Evolutionary conservation across 2,888 invertebrate genomes (phyloP), one percentile per base, ranked within the genome.

Genomic region (Drosophila pseudotakahashii): DNA sequence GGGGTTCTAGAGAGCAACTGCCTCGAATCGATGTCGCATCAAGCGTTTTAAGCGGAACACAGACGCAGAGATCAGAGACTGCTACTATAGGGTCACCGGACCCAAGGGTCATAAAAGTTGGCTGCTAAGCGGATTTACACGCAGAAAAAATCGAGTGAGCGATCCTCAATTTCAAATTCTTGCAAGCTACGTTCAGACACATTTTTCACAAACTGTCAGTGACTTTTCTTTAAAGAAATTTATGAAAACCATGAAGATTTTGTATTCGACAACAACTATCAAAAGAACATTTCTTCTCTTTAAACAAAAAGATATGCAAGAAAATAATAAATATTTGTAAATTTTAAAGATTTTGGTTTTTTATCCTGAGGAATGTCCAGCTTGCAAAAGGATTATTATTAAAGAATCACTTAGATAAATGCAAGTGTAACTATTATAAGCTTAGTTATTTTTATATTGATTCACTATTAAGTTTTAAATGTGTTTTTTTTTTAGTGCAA

Each of bases 31-130:
- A n/a, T 14, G 51, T 26, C 32, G 50, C 73, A 72, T 60, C 64
- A 26, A 66, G 36, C 52, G 64, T 60, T 86, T 75, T 82, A 85
- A 85, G 39, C 60, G 57, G 55, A 39, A 32, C 39, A 54, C 54
- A 19, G 26, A 10, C n/a, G 10, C 23, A 11, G 19, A 44, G 16
- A 37, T 45, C 37, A 14, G 42, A 52, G 50, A 45, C 16, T 11
- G 36, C 30, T 41, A 37, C 36, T 10, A 9, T 13, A 37, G 55
- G 54, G 63, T 72, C 72, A 69, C 30, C 45, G 48, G 53, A 53
- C 54, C 36, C 53, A 14, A 19, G 55, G 58, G 39, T 39, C 58
- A 58, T 11, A 39, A 39, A 39, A 53, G 36, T 50, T 44, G 44
- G 14, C 42, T 54, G 63, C 45, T 39, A 50, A 53, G n/a, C 54